Evolutionary conservation across 2,888 invertebrate genomes (phyloP), one percentile per base, ranked within the genome.

Genomic region (Rhimphoctona megacephalus): DNA sequence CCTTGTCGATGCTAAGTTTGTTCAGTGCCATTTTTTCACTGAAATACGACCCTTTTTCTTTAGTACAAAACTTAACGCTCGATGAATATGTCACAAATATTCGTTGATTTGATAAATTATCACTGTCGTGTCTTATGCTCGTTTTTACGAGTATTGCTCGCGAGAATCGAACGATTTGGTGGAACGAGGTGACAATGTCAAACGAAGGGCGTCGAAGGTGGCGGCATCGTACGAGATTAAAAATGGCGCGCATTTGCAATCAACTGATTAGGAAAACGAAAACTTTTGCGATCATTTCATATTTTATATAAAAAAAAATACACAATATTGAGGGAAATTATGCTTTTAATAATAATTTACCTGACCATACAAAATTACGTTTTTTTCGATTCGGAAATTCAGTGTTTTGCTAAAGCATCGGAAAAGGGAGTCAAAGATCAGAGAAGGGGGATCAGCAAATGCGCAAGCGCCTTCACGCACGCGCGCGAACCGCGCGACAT

Each of bases 1-100:
- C 95, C 82, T 97, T 96, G 95, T 99, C 98, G 92, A 99, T 98
- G 92, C 97, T 97, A 57, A 99, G 95, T 95, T 99, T 99, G 92
- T 99, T 99, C 83, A 98, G 95, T 91, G 98, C 97, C 98, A 98
- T 98, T 93, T 92, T 95, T 70, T 36, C 52, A 17, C 73, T 49
- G n/a, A 49, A 36, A 81, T 30, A 17, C 36, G 17, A 70, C 22
- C 74, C 46, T 39, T 74, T 57, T 11, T n/a, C 57, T 54, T 33
- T 22, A 86, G 33, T 61, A 64, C 36, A 57, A 22, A 33, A 57
- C 11, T 43, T 73, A 22, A 7, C 30, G 39, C 30, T 49, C 2
- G 36, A 67, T 33, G 57, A 52, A 19, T 61, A 43, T 61, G 64
- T 81, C n/a, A 30, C 19, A 52, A 67, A 22, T 52, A 22, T 82